phyloP scores from a whole-genome alignment of 2,797 vertebrate genomes.

The Oreochromis grahami region DNA sequence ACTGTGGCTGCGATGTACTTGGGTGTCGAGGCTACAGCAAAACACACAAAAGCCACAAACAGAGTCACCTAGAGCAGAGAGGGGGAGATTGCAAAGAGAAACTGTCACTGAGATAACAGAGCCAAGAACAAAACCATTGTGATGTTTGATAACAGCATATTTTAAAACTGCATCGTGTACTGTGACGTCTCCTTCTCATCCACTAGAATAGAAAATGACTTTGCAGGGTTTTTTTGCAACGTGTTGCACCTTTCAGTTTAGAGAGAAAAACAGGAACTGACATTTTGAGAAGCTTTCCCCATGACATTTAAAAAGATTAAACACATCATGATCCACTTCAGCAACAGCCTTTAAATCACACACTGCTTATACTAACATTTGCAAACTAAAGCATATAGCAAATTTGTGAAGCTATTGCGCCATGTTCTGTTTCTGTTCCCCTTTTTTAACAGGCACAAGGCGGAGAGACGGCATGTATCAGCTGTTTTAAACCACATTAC shows the following conservation, averaged over 20 bases:
- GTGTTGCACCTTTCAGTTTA: background rate
- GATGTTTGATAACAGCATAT: background rate
- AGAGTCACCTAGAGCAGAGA: constrained; percentile 61
- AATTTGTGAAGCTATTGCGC: background rate
- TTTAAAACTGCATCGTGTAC: background rate
- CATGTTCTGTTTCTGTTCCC: background rate
- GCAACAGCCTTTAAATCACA: background rate
- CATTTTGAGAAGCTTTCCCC: background rate
- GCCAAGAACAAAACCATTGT: background rate
- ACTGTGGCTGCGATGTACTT: constrained; percentile 66
- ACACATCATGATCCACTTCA: background rate
- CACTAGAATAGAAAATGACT: too few species aligned
- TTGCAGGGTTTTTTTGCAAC: background rate
- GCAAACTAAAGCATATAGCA: background rate
- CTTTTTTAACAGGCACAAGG: background rate
- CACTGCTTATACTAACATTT: background rate
- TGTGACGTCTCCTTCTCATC: background rate
- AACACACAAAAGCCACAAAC: constrained; percentile 65
- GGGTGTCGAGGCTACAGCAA: constrained; percentile 42
- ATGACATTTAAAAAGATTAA: background rate
- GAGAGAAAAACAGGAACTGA: constrained; percentile 20
- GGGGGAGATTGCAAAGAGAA: background rate
- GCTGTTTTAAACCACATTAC: background rate
- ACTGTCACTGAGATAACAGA: background rate
- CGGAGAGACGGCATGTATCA: too few species aligned